phyloP scores from a whole-genome alignment of 2,113 vertebrate species.

The Xerus inauris region DNA sequence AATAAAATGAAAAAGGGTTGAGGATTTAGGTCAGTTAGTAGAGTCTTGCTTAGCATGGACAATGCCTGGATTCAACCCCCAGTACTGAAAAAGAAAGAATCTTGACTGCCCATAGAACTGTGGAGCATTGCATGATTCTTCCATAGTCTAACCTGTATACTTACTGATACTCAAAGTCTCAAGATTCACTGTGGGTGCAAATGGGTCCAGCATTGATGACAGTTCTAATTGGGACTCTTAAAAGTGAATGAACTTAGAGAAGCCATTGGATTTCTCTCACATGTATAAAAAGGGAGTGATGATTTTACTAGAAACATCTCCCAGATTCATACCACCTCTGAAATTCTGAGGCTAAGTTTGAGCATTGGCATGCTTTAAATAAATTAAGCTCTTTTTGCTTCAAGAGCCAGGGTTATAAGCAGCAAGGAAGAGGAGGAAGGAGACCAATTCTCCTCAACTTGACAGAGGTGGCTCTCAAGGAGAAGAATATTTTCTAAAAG shows the following conservation, averaged over 20 bases:
- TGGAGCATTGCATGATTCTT: background rate
- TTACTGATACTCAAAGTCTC: background rate
- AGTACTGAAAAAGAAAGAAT: background rate
- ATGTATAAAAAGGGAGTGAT: background rate
- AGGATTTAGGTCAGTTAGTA: background rate
- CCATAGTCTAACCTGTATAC: background rate
- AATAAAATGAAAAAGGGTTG: background rate
- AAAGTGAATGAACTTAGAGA: background rate
- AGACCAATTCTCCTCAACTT: background rate
- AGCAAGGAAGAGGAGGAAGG: background rate
- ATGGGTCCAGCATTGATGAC: background rate
- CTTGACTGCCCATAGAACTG: background rate
- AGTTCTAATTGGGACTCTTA: background rate
- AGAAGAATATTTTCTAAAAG: background rate
- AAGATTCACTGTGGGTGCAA: background rate
- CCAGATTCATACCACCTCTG: background rate
- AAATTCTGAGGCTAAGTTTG: background rate
- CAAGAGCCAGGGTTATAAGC: background rate
- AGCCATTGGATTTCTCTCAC: background rate
- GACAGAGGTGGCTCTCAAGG: background rate
- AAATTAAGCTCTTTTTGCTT: background rate
- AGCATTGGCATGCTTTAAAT: constrained; percentile 41
- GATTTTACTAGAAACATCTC: background rate
- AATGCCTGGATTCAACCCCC: background rate
- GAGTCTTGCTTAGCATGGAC: background rate